These are phyloP conservation scores for Dicyrtoma fusca DNA, from an alignment of 2,888 invertebrate species.

Conservation along the genomic window DNA sequence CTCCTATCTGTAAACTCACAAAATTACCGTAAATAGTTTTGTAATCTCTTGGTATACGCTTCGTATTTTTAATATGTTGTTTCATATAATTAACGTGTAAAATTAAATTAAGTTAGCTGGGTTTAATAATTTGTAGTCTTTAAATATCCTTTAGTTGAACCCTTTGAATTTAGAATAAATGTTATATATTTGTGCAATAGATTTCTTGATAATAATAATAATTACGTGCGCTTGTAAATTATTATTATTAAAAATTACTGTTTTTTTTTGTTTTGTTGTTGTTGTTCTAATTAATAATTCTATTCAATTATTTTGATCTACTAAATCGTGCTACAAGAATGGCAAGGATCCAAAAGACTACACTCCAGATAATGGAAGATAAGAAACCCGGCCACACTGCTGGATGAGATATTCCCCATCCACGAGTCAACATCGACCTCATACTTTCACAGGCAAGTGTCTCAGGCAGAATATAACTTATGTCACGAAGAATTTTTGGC, in stretches of 20 bases:
- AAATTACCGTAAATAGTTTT: background rate
- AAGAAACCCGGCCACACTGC: slow-evolving; percentile 61
- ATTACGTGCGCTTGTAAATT: too few relatives aligned
- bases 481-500: slow-evolving; percentile 75
- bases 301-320: slow-evolving; percentile 46
- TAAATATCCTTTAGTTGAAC: too few relatives aligned
- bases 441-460: slow-evolving; percentile 62
- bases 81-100: slow-evolving; percentile 4
- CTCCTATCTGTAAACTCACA: background rate
- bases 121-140: too few relatives aligned
- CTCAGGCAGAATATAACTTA: slow-evolving; percentile 61
- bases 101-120: slow-evolving; percentile 6
- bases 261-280: background rate
- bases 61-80: background rate
- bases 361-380: slow-evolving; percentile 55
- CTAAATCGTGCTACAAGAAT: slow-evolving; percentile 49
- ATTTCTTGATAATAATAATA: too few relatives aligned
- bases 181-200: too few relatives aligned
- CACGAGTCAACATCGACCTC: slow-evolving; percentile 60
- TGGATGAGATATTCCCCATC: slow-evolving; percentile 60
- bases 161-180: too few relatives aligned
- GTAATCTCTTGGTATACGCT: slow-evolving; percentile 14
- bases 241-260: too few relatives aligned
- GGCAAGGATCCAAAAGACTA: slow-evolving; percentile 57
- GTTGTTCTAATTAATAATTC: background rate